Percentiles rank a stretch among this genome's conserved stretches.
Evolutionary conservation across 2,797 vertebrate species (phyloP).

Genomic region (Gouania willdenowi): DNA sequence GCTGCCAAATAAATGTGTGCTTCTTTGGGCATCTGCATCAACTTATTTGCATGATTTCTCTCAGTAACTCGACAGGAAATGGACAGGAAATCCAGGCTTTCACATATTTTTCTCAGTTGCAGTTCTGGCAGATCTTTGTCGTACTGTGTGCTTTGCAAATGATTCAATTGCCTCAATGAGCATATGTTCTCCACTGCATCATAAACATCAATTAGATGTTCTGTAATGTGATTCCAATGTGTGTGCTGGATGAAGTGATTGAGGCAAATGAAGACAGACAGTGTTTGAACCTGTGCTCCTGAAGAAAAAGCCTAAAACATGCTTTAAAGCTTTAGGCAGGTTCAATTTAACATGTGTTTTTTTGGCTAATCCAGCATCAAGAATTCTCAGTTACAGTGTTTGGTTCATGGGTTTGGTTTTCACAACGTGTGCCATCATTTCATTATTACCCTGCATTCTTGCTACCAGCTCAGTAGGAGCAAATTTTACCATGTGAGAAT

Average conservation of each 20-base stretch:
- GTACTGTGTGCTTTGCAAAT: conserved; percentile 75
- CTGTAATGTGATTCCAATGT: conserved; percentile 69
- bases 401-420: too few relatives aligned
- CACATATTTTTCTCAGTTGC: conserved; percentile 63
- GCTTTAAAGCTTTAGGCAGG: too few relatives aligned
- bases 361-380: too few relatives aligned
- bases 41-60: conserved; percentile 28
- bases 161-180: conserved; percentile 78
- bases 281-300: not conserved
- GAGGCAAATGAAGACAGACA: not conserved
- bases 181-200: conserved; percentile 76
- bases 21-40: conserved; percentile 7
- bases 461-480: too few relatives aligned
- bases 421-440: too few relatives aligned
- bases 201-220: conserved; percentile 76
- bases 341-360: too few relatives aligned
- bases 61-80: conserved; percentile 16
- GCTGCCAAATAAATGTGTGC: conserved; percentile 15
- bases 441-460: too few relatives aligned
- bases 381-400: too few relatives aligned
- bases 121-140: conserved; percentile 64
- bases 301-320: too few relatives aligned
- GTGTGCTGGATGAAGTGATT: conserved; percentile 9
- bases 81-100: conserved; percentile 37
- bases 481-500: too few relatives aligned